phyloP scores from a whole-genome alignment of 2,888 invertebrate genomes.

The Eupeodes latifasciatus region DNA sequence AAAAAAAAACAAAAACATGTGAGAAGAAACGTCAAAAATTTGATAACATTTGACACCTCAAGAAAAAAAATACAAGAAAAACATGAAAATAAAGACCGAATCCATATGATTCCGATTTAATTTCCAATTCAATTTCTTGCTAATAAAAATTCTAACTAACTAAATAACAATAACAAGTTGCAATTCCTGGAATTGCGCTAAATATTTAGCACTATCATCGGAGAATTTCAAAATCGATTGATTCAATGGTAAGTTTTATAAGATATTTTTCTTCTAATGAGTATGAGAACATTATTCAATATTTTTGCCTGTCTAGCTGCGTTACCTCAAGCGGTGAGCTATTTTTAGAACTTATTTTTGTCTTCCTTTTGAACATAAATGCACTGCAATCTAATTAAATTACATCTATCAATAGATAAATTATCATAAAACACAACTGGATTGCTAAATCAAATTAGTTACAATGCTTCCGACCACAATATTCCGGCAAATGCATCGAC shows the following conservation, averaged over 20 bases:
- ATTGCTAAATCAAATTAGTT: slow-evolving; percentile 8
- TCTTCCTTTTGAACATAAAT: neutral
- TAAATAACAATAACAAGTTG: slow-evolving; percentile 2
- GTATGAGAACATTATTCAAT: slow-evolving; percentile 9
- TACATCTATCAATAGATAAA: neutral
- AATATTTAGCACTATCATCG: neutral
- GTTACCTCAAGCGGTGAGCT: slow-evolving; percentile 46
- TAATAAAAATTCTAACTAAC: neutral
- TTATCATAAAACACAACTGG: neutral
- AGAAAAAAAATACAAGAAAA: neutral
- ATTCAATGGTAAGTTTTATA: slow-evolving; percentile 44
- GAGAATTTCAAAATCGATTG: neutral
- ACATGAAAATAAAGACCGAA: slow-evolving; percentile 16
- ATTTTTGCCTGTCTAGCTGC: neutral
- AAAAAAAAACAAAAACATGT: too few relatives aligned
- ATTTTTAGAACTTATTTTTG: slow-evolving; percentile 59
- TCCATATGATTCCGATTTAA: slow-evolving; percentile 3
- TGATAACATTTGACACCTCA: neutral
- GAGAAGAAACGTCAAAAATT: neutral
- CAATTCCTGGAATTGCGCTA: neutral
- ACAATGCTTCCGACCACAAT: slow-evolving; percentile 82
- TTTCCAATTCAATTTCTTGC: neutral
- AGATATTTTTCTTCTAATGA: too few relatives aligned
- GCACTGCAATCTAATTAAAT: slow-evolving; percentile 45
- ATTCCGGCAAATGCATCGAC: slow-evolving; percentile 81